These are phyloP conservation scores for Phyto melanocephala DNA, from an alignment of 2,888 invertebrate genomes.

Conservation along the genomic window DNA sequence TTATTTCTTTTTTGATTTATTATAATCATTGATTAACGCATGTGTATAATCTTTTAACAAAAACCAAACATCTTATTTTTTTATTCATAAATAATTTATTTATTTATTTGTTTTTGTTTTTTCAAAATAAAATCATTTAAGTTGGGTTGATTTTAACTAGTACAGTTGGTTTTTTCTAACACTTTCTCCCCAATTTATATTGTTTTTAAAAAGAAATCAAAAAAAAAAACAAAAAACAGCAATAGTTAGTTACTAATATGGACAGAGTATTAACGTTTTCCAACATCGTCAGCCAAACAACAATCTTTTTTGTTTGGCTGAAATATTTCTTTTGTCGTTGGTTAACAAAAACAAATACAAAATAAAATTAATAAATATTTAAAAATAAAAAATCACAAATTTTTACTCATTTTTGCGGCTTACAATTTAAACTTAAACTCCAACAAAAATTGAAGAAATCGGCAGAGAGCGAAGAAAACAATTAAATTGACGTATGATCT, in stretches of 20 bases:
- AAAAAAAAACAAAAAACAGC: no score
- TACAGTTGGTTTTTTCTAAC: conserved; percentile 16
- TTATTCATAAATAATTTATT: conserved; percentile 15
- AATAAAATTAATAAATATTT: conserved; percentile 35
- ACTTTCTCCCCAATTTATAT: conserved; percentile 53
- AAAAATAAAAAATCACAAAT: conserved; percentile 12
- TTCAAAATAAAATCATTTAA: no score
- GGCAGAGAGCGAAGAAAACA: background rate
- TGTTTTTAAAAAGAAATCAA: background rate
- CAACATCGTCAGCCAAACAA: background rate
- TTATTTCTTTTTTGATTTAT: background rate
- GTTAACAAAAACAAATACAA: background rate
- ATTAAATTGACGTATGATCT: conserved; percentile 46
- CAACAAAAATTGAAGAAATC: conserved; percentile 27
- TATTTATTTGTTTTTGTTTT: conserved; percentile 10
- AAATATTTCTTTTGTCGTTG: conserved; percentile 41
- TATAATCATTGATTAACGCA: background rate
- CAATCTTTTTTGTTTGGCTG: conserved; percentile 25
- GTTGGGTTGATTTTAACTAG: conserved; percentile 3
- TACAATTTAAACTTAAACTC: conserved; percentile 22
- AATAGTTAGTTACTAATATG: background rate
- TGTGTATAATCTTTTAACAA: background rate
- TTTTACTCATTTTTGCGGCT: conserved; percentile 1
- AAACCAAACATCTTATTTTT: background rate
- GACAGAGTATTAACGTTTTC: conserved; percentile 25